These are phyloP conservation scores for Chondrosia reniformis DNA, from an alignment of 37 sponge, comb jelly and placozoan species.

Conservation along the genomic window DNA sequence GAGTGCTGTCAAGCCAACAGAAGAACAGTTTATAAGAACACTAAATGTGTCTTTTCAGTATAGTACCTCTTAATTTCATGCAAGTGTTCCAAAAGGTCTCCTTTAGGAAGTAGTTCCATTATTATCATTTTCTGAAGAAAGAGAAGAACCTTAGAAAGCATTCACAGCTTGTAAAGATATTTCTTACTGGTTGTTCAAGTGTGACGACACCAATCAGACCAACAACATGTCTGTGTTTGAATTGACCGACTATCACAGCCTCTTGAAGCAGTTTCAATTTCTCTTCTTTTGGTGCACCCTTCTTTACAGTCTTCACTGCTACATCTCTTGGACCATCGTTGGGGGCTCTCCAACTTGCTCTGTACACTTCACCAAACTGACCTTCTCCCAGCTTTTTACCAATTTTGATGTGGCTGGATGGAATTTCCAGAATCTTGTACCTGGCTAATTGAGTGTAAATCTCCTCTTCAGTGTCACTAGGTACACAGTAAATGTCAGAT, in stretches of 20 bases:
- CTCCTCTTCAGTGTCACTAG: neutral
- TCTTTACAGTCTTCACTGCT: constrained; percentile 17
- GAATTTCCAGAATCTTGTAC: neutral
- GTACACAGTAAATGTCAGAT: neutral
- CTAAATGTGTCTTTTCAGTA: too few species aligned
- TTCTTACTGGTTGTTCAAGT: constrained; percentile 5
- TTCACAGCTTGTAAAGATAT: neutral
- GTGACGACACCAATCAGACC: constrained; percentile 11
- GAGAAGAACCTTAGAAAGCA: neutral
- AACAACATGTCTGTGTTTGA: constrained; percentile 26
- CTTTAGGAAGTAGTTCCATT: neutral
- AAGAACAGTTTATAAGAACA: too few species aligned
- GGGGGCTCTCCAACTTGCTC: neutral
- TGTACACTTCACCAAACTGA: constrained; percentile 24
- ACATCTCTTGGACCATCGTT: neutral
- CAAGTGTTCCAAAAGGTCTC: neutral
- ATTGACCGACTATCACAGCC: neutral
- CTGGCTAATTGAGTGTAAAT: constrained; percentile 7
- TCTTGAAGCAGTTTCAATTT: constrained; percentile 3
- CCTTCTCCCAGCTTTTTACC: constrained; percentile 6
- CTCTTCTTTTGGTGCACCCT: constrained; percentile 7
- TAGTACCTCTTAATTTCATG: neutral
- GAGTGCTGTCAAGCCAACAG: too few species aligned
- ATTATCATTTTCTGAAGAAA: neutral
- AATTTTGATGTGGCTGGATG: neutral